phyloP scores from a whole-genome alignment of 2,888 invertebrate species.

The Drosophila engyochracea region DNA sequence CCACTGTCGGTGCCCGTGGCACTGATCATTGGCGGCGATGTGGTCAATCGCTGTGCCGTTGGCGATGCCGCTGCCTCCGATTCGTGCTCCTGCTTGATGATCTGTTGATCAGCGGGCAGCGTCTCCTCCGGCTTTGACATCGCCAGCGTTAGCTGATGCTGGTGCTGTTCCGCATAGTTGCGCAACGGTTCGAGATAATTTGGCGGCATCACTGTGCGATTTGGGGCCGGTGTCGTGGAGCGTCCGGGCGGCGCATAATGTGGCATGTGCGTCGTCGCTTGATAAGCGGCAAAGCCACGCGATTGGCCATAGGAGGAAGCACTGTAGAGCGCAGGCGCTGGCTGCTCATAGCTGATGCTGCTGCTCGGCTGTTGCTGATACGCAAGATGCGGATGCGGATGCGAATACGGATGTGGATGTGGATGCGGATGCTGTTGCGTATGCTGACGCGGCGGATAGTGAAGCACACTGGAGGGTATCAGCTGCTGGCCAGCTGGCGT shows the following conservation, averaged over 20 bases:
- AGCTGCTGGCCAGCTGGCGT: constrained; percentile 79
- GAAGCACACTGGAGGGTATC: constrained; percentile 80
- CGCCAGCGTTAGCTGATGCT: constrained; percentile 33
- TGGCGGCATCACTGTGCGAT: constrained; percentile 72
- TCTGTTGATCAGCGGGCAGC: constrained; percentile 21
- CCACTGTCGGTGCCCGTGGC: constrained; percentile 81
- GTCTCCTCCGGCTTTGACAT: constrained; percentile 62
- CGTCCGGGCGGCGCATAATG: constrained; percentile 67
- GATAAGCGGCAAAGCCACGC: constrained; percentile 63
- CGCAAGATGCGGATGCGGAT: constrained; percentile 13
- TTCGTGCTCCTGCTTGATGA: constrained; percentile 52
- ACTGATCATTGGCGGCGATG: constrained; percentile 78
- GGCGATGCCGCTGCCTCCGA: constrained; percentile 45
- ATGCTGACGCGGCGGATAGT: constrained; percentile 75
- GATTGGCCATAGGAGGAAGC: constrained; percentile 63
- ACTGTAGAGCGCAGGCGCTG: constrained; percentile 66
- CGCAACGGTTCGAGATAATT: constrained; percentile 67
- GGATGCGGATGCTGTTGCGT: constrained; percentile 23
- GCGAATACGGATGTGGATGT: background rate
- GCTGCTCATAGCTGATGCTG: constrained; percentile 58
- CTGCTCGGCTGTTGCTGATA: constrained; percentile 23
- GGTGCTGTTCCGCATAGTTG: constrained; percentile 58
- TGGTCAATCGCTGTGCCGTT: constrained; percentile 63
- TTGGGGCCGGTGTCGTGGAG: constrained; percentile 70
- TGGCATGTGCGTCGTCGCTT: constrained; percentile 30